Evolutionary conservation across 1,140 invertebrate species (phyloP).

Genomic region (Drosophila mojavensis): DNA sequence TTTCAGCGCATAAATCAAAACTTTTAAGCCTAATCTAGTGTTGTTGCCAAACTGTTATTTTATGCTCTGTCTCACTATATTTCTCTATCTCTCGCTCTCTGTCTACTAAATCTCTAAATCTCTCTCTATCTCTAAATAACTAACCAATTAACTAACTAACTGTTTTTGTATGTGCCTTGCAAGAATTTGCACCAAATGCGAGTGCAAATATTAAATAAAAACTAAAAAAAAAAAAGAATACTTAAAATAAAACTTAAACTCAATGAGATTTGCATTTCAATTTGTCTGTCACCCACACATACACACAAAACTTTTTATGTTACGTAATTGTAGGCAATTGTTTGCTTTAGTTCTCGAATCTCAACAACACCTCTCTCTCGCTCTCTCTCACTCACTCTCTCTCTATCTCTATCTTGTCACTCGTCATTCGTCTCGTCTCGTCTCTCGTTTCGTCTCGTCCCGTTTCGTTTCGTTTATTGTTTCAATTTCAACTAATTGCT

Average conservation of each 20-base stretch:
- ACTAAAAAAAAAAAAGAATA: conserved; percentile 7
- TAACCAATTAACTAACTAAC: conserved; percentile 41
- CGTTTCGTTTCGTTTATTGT: neutral
- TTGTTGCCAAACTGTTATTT: conserved; percentile 69
- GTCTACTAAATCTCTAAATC: conserved; percentile 42
- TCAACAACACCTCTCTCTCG: conserved; percentile 15
- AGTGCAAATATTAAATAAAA: conserved; percentile 50
- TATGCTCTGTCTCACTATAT: conserved; percentile 49
- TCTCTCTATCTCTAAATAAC: conserved; percentile 40
- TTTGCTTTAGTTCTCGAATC: conserved; percentile 59
- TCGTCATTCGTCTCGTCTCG: neutral
- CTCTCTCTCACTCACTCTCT: neutral
- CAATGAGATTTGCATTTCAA: conserved; percentile 63
- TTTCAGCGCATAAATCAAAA: conserved; percentile 65
- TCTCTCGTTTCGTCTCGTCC: conserved; percentile 2
- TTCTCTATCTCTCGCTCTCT: conserved; percentile 46
- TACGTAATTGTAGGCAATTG: conserved; percentile 71
- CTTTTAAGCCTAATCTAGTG: conserved; percentile 66
- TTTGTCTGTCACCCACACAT: conserved; percentile 29
- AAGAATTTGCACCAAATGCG: conserved; percentile 47
- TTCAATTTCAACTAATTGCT: conserved; percentile 33
- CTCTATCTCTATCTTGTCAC: neutral
- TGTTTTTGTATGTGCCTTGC: conserved; percentile 76
- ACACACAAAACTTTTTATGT: conserved; percentile 56
- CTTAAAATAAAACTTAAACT: conserved; percentile 31